Evolutionary conservation across 2,113 vertebrate species (phyloP).

Genomic region (Catharus minimus): DNA sequence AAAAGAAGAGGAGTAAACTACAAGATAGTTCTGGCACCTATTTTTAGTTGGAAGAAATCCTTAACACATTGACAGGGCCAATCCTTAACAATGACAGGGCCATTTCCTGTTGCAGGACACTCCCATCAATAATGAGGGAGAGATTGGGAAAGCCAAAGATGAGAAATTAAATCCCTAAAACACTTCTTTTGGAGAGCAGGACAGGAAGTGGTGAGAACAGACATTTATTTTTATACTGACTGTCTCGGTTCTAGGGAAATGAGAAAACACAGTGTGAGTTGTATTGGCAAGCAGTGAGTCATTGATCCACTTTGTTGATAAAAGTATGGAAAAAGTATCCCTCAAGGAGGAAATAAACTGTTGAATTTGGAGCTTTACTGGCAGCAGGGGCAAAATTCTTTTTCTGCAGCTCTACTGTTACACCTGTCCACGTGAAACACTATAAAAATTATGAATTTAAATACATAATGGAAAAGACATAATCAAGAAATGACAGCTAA

Average conservation of each 20-base stretch:
- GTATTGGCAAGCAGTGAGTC: constrained; percentile 34
- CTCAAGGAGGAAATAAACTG: neutral
- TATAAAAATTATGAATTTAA: neutral
- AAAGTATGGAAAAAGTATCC: neutral
- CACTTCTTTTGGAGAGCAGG: neutral
- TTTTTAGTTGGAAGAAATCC: neutral
- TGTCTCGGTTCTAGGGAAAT: constrained; percentile 20
- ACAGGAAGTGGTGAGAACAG: constrained; percentile 29
- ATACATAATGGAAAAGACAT: neutral
- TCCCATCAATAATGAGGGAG: neutral
- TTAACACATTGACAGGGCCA: neutral
- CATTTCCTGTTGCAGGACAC: neutral
- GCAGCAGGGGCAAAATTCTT: neutral
- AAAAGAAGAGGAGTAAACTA: neutral
- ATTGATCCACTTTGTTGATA: constrained; percentile 31
- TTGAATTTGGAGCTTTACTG: neutral
- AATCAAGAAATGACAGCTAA: neutral
- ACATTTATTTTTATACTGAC: constrained; percentile 26
- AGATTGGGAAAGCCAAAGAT: neutral
- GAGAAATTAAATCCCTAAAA: constrained; percentile 2
- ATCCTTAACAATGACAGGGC: neutral
- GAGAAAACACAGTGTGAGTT: neutral
- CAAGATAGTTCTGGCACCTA: neutral
- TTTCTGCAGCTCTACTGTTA: neutral
- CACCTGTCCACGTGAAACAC: neutral